These are phyloP conservation scores for Lasius fuliginosus DNA, from an alignment of 2,888 invertebrate genomes.

Conservation along the genomic window DNA sequence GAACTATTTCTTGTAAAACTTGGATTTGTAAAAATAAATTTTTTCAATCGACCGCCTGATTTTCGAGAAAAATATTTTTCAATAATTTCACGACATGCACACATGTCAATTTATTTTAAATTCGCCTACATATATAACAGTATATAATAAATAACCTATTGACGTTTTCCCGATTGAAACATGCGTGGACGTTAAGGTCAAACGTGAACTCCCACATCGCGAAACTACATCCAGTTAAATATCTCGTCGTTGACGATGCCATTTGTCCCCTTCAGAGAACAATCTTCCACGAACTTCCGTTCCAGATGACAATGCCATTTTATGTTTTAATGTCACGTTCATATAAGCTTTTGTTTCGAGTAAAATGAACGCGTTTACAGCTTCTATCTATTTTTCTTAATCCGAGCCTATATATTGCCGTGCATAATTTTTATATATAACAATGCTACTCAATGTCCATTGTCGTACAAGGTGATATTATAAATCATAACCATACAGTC, in stretches of 20 bases:
- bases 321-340: slow-evolving; percentile 34
- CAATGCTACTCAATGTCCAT: slow-evolving; percentile 12
- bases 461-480: slow-evolving; percentile 24
- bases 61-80: neutral
- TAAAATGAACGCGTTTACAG: neutral
- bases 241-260: slow-evolving; percentile 14
- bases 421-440: slow-evolving; percentile 3
- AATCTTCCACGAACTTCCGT: neutral
- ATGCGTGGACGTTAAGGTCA: slow-evolving; percentile 57
- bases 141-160: slow-evolving; percentile 42
- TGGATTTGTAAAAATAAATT: neutral
- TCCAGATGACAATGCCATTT: slow-evolving; percentile 21
- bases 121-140: neutral
- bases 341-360: slow-evolving; percentile 26
- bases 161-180: slow-evolving; percentile 11
- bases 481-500: slow-evolving; percentile 11
- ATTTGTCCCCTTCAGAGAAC: slow-evolving; percentile 29
- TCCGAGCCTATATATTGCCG: neutral
- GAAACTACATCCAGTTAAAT: neutral
- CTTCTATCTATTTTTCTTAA: neutral
- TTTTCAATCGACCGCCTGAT: neutral
- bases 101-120: neutral
- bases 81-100: neutral
- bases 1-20: neutral
- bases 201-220: slow-evolving; percentile 51